Percentiles rank a stretch among this genome's conserved stretches.
Evolutionary conservation across 1,140 invertebrate species (phyloP).

Genomic region (Delia radicum): DNA sequence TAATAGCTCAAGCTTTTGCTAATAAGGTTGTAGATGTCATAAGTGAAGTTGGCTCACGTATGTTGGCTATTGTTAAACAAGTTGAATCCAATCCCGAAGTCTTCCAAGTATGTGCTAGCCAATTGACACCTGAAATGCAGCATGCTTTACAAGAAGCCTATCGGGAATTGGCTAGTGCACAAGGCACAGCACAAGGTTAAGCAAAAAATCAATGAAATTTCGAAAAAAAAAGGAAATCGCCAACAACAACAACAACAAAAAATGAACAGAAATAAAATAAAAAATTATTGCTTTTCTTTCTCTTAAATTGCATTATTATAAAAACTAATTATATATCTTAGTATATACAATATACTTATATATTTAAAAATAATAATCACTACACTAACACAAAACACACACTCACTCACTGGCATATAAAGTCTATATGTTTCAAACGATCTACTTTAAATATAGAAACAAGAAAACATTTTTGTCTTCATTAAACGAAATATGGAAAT

Average conservation of each 20-base stretch:
- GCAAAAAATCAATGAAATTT: too few species aligned
- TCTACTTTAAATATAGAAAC: too few species aligned
- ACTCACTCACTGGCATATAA: not conserved
- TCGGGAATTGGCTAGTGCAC: constrained; percentile 40
- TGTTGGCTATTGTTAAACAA: constrained; percentile 71
- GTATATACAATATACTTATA: constrained; percentile 18
- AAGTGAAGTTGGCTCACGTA: constrained; percentile 63
- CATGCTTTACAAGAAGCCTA: constrained; percentile 73
- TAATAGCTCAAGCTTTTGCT: constrained; percentile 86
- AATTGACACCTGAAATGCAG: constrained; percentile 77
- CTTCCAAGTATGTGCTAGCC: constrained; percentile 78
- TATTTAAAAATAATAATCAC: not conserved
- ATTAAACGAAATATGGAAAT: not conserved
- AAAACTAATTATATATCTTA: constrained; percentile 14
- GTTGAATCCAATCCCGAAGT: constrained; percentile 74
- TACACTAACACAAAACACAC: not conserved
- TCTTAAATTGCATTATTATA: constrained; percentile 15
- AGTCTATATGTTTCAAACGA: not conserved
- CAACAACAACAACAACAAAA: not conserved
- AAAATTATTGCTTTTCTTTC: constrained; percentile 19
- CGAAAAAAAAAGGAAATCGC: not conserved
- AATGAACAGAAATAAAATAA: not conserved
- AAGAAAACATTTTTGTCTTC: not conserved
- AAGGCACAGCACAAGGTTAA: constrained; percentile 14
- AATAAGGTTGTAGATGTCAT: constrained; percentile 73